These are phyloP conservation scores for Potamarius usumacintae DNA, from an alignment of 2,113 vertebrate species.

Conservation along the genomic window DNA sequence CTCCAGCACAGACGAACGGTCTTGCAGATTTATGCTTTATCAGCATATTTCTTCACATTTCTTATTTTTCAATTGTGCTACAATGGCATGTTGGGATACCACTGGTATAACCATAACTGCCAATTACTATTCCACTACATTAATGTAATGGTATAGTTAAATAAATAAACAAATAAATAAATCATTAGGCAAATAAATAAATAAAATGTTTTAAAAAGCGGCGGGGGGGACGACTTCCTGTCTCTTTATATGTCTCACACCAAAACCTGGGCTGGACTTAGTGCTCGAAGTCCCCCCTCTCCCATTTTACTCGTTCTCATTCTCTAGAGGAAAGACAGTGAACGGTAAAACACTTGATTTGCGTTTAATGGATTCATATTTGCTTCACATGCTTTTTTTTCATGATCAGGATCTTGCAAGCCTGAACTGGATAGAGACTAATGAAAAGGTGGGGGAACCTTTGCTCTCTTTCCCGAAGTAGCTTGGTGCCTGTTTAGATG, in stretches of 20 bases:
- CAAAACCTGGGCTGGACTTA: slow-evolving; percentile 76
- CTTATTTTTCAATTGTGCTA: slow-evolving; percentile 41
- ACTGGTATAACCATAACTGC: slow-evolving; percentile 62
- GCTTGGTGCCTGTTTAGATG: slow-evolving; percentile 53
- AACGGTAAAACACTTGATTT: slow-evolving; percentile 62
- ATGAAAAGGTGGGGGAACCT: slow-evolving; percentile 79
- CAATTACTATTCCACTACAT: slow-evolving; percentile 82
- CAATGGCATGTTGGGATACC: slow-evolving; percentile 39
- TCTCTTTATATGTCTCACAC: slow-evolving; percentile 78
- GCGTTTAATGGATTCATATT: slow-evolving; percentile 59
- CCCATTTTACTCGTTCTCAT: slow-evolving; percentile 23
- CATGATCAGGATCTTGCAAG: slow-evolving; percentile 48
- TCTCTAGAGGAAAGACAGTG: slow-evolving; percentile 57
- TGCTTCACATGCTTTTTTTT: slow-evolving; percentile 37
- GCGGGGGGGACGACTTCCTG: slow-evolving; percentile 74
- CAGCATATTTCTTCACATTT: neutral
- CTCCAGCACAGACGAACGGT: neutral
- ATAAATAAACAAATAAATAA: slow-evolving; percentile 57
- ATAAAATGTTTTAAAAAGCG: neutral
- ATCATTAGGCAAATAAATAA: neutral
- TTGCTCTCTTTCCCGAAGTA: slow-evolving; percentile 51
- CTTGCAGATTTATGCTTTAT: neutral
- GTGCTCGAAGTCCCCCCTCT: slow-evolving; percentile 70
- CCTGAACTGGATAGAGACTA: slow-evolving; percentile 65
- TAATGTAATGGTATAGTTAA: slow-evolving; percentile 83